Evolutionary conservation across 2,797 vertebrate species (phyloP).

Genomic region (Ciconia nigra): DNA sequence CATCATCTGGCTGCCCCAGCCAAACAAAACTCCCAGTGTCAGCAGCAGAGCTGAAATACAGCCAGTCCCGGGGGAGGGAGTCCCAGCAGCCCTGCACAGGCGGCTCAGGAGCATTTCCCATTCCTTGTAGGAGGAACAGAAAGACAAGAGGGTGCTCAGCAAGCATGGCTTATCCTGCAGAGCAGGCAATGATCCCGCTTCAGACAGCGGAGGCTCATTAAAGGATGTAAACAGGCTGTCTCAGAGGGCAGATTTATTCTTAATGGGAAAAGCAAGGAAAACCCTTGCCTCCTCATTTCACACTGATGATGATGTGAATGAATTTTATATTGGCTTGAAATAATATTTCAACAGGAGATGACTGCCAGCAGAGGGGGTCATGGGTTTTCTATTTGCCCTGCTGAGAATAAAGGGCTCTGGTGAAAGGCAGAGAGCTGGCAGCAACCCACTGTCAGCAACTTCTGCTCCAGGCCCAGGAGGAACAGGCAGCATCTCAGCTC

Average conservation of each 20-base stretch:
- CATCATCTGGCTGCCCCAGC: not conserved
- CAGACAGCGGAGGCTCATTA: not conserved
- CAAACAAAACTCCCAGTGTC: not conserved
- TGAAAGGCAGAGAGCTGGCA: not conserved
- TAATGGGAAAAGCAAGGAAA: not conserved
- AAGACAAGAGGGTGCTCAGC: not conserved
- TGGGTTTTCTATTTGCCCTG: not conserved
- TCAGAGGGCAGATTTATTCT: not conserved
- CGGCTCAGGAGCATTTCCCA: accelerated
- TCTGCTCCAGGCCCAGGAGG: not conserved
- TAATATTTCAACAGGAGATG: not conserved
- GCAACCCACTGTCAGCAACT: not conserved
- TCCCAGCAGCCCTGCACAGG: not conserved
- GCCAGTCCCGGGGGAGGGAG: not conserved
- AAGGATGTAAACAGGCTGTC: not conserved
- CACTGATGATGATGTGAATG: not conserved
- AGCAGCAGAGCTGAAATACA: not conserved
- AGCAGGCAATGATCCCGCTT: not conserved
- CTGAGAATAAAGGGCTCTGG: not conserved
- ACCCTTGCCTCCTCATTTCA: not conserved
- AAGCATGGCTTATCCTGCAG: not conserved
- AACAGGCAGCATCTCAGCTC: not conserved
- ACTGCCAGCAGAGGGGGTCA: slow-evolving; percentile 49
- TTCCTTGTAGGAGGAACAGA: not conserved
- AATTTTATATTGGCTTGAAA: not conserved